Evolutionary conservation across 2,113 vertebrate genomes (phyloP).

Genomic region (Cyprinodon variegatus): DNA sequence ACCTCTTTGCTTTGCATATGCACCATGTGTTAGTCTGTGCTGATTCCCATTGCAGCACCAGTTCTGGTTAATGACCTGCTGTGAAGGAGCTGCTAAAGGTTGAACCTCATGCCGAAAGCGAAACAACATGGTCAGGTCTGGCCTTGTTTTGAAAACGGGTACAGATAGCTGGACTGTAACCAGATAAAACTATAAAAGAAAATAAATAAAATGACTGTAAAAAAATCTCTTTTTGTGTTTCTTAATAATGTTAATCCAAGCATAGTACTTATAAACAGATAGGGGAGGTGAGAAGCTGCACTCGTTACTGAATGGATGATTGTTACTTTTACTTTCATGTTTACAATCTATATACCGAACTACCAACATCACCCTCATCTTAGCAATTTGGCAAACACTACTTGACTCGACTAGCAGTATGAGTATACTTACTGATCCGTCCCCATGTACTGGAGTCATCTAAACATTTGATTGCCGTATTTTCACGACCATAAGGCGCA

Average conservation of each 20-base stretch:
- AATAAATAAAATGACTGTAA: slow-evolving; percentile 1
- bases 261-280: neutral
- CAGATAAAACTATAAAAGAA: neutral
- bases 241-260: neutral
- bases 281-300: neutral
- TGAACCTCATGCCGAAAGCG: slow-evolving; percentile 14
- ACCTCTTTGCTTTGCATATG: neutral
- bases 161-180: neutral
- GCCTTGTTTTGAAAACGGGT: slow-evolving; percentile 1
- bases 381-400: too few relatives aligned
- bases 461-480: too few relatives aligned
- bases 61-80: slow-evolving; percentile 8
- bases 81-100: slow-evolving; percentile 18
- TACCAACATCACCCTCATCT: slow-evolving; percentile 4
- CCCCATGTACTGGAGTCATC: too few relatives aligned
- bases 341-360: slow-evolving; percentile 24
- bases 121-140: neutral
- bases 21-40: neutral
- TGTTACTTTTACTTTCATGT: slow-evolving; percentile 7
- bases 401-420: neutral
- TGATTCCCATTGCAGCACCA: slow-evolving; percentile 11
- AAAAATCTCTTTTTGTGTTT: neutral
- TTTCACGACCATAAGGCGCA: too few relatives aligned
- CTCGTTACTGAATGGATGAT: slow-evolving; percentile 1
- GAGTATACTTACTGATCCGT: too few relatives aligned